Conservation (phyloP, 2,797 vertebrate species). For the Galago senegalensis region DNA sequence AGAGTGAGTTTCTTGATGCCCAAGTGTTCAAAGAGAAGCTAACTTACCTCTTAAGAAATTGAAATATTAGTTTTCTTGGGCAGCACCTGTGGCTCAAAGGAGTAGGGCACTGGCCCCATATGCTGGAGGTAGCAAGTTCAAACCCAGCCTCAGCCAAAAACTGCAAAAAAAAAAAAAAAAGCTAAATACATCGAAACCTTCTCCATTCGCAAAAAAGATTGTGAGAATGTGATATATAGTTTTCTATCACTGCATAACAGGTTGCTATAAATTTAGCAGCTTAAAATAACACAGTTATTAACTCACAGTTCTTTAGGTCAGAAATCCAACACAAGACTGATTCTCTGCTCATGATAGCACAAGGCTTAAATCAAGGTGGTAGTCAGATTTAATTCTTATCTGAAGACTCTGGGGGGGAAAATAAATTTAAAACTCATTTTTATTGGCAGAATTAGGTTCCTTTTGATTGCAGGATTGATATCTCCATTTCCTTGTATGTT, state of each 20-base stretch:
- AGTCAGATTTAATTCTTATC: background rate
- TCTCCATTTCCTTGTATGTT: background rate
- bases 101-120: too few species aligned
- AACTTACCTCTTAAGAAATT: background rate
- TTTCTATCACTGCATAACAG: background rate
- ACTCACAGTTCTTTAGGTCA: background rate
- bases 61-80: background rate
- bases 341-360: background rate
- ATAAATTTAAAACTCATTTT: background rate
- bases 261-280: too few species aligned
- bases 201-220: background rate
- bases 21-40: background rate
- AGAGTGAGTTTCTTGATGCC: background rate
- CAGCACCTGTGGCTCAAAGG: too few species aligned
- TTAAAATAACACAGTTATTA: background rate
- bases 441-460: background rate
- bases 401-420: background rate
- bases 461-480: background rate
- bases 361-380: background rate
- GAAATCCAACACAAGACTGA: background rate
- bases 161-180: background rate
- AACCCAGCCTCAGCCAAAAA: too few species aligned
- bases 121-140: too few species aligned
- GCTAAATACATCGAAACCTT: conserved; percentile 15
- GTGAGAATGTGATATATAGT: background rate